Conservation (phyloP, 2,113 vertebrate genomes). For the Butorides virescens region DNA sequence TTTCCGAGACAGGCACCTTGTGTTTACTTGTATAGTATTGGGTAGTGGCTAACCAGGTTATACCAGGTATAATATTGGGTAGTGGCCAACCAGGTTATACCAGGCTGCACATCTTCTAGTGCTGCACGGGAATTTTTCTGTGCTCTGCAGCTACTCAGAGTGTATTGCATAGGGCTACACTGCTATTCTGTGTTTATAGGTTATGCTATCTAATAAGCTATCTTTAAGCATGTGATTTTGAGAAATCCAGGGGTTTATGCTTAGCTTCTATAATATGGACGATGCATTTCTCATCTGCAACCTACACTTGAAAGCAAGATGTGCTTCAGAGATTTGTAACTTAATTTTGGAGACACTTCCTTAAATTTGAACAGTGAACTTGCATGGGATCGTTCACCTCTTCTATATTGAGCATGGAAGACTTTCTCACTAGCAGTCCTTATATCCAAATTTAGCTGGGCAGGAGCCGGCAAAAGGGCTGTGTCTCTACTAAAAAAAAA, state of each 20-base stretch:
- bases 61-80: too few species aligned
- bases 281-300: background rate
- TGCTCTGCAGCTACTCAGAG: background rate
- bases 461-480: background rate
- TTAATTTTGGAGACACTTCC: background rate
- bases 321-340: background rate
- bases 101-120: background rate
- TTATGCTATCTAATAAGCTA: background rate
- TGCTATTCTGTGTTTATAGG: background rate
- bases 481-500: background rate
- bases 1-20: background rate
- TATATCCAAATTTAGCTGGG: background rate
- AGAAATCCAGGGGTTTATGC: accelerated
- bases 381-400: background rate
- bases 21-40: background rate
- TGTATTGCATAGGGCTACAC: background rate
- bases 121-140: background rate
- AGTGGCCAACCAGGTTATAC: background rate
- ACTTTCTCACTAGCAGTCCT: background rate
- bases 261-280: background rate
- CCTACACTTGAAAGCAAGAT: background rate
- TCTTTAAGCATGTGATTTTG: background rate
- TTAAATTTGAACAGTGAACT: background rate
- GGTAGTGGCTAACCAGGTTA: background rate
- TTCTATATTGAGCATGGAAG: background rate